These are phyloP conservation scores for Metacarcinus magister DNA, from an alignment of 2,888 invertebrate species.

Conservation along the genomic window DNA sequence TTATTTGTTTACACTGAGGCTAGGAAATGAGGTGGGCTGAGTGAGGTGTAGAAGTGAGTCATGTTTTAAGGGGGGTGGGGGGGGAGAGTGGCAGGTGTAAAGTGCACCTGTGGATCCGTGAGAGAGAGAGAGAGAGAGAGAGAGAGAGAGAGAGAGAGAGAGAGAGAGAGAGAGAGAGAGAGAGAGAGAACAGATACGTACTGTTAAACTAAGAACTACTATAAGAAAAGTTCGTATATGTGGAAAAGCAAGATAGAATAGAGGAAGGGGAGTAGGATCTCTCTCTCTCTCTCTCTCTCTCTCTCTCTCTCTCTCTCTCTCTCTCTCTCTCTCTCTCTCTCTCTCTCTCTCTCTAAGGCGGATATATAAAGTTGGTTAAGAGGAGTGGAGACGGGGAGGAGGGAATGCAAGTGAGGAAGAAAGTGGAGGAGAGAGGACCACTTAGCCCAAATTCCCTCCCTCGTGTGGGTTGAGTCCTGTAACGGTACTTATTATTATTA, in stretches of 20 bases:
- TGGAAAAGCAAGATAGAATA: too few species aligned
- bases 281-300: too few species aligned
- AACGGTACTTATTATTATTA: background rate
- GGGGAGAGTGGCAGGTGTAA: slow-evolving; percentile 5
- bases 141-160: slow-evolving; percentile 58
- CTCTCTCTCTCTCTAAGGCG: too few species aligned
- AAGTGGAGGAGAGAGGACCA: background rate
- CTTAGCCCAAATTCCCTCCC: background rate
- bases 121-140: slow-evolving; percentile 52
- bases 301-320: too few species aligned
- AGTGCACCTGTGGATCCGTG: background rate
- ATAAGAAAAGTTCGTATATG: too few species aligned
- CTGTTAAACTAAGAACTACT: too few species aligned
- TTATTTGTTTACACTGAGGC: background rate
- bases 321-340: too few species aligned
- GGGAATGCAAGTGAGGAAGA: background rate
- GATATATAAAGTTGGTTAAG: background rate
- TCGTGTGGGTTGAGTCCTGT: background rate
- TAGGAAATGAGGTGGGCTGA: background rate
- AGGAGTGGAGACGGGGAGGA: background rate
- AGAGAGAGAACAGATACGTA: too few species aligned
- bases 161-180: slow-evolving; percentile 61
- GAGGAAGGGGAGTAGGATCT: background rate
- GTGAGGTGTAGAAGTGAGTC: background rate
- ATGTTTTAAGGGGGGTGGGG: background rate